Percentiles rank a stretch among this genome's conserved stretches.
These are phyloP conservation scores for Podarcis raffonei DNA, from an alignment of 2,113 vertebrate genomes.

Conservation along the genomic window DNA sequence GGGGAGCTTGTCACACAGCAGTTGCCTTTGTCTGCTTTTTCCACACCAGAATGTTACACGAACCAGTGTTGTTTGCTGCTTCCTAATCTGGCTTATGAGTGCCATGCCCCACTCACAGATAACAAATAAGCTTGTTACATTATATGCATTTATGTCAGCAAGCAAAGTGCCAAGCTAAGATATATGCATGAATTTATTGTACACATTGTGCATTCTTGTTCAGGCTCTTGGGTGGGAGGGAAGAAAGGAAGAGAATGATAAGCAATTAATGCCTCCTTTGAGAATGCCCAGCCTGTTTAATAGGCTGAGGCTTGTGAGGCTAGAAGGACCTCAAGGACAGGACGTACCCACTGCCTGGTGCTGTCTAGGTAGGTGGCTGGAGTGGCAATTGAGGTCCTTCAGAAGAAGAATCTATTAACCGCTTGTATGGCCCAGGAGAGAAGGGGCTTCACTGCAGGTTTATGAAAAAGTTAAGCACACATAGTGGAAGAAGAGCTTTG, in stretches of 20 bases:
- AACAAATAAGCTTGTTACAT: neutral
- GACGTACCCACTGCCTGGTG: neutral
- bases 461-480: neutral
- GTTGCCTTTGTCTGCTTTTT: neutral
- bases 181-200: no score
- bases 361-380: no score
- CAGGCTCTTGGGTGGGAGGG: no score
- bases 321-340: neutral
- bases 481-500: neutral
- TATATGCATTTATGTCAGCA: neutral
- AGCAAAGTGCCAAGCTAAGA: no score
- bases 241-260: no score
- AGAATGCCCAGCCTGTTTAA: no score
- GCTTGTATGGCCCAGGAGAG: no score
- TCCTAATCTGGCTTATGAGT: neutral
- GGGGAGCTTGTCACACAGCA: constrained; percentile 1
- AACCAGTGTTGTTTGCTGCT: neutral
- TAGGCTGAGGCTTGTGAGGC: neutral
- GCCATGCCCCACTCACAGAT: neutral
- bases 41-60: neutral
- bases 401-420: no score
- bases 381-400: no score
- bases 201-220: no score
- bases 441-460: neutral
- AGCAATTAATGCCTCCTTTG: no score